Conservation (phyloP, 2,113 vertebrate genomes). For the Sinocyclocheilus anophthalmus region DNA sequence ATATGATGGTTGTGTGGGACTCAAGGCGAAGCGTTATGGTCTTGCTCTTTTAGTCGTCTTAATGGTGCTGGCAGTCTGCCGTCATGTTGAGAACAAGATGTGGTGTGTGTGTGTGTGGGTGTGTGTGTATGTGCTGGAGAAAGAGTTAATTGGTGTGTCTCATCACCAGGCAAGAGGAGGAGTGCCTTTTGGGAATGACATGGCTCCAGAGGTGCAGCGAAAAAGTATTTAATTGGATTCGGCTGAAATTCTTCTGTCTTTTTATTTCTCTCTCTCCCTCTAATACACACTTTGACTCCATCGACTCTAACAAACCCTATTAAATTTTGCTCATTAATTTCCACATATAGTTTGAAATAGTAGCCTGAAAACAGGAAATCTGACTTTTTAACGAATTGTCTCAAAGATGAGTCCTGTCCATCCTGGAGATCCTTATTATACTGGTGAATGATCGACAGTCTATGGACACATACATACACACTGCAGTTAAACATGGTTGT, state of each 20-base stretch:
- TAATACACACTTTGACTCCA: not conserved
- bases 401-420: not conserved
- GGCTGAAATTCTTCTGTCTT: slow-evolving; percentile 36
- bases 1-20: slow-evolving; percentile 36
- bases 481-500: not conserved
- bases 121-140: not conserved
- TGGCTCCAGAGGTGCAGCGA: slow-evolving; percentile 57
- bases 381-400: slow-evolving; percentile 2
- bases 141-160: slow-evolving; percentile 61
- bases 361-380: not conserved
- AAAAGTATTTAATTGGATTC: slow-evolving; percentile 67
- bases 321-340: slow-evolving; percentile 29
- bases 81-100: slow-evolving; percentile 38
- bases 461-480: not conserved
- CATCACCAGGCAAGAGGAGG: slow-evolving; percentile 38
- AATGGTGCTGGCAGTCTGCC: slow-evolving; percentile 50
- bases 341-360: not conserved
- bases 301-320: not conserved
- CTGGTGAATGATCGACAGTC: not conserved
- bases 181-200: slow-evolving; percentile 62
- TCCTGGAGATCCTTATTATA: not conserved
- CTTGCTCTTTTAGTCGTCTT: slow-evolving; percentile 48
- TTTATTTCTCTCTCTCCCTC: slow-evolving; percentile 18
- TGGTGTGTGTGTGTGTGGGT: slow-evolving; percentile 15
- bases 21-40: slow-evolving; percentile 36